A percentile compares a stretch with the other conserved stretches of the same genome.
Conservation (phyloP, 2,113 vertebrate genomes). For the Antidorcas marsupialis region DNA sequence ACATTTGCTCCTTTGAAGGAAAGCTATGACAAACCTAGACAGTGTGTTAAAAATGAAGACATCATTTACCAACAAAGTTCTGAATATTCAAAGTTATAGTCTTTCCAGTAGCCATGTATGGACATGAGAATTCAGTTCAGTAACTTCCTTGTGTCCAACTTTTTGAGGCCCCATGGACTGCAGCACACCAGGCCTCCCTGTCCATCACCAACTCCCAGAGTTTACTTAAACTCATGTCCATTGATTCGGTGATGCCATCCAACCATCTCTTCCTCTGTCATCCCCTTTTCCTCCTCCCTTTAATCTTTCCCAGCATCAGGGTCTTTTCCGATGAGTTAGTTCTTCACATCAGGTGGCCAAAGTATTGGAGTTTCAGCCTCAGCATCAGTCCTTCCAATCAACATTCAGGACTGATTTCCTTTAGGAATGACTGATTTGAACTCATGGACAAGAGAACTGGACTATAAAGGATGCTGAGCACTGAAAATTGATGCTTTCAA, state of each 20-base stretch:
- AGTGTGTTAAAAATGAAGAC: neutral
- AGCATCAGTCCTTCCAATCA: neutral
- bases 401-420: neutral
- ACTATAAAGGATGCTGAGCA: neutral
- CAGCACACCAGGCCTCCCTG: neutral
- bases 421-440: neutral
- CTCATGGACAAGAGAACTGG: neutral
- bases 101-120: neutral
- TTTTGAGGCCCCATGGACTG: neutral
- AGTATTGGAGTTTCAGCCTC: neutral
- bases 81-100: neutral
- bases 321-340: neutral
- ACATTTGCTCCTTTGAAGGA: neutral
- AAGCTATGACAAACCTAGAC: neutral
- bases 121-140: neutral
- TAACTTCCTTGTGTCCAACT: neutral
- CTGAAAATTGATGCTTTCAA: neutral
- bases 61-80: neutral
- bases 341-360: neutral
- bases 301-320: neutral
- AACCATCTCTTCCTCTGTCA: neutral
- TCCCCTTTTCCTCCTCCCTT: neutral
- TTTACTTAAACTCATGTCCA: neutral
- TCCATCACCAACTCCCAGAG: neutral
- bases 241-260: neutral